phyloP scores from a whole-genome alignment of 1,140 invertebrate genomes.

The Drosophila elegans region DNA sequence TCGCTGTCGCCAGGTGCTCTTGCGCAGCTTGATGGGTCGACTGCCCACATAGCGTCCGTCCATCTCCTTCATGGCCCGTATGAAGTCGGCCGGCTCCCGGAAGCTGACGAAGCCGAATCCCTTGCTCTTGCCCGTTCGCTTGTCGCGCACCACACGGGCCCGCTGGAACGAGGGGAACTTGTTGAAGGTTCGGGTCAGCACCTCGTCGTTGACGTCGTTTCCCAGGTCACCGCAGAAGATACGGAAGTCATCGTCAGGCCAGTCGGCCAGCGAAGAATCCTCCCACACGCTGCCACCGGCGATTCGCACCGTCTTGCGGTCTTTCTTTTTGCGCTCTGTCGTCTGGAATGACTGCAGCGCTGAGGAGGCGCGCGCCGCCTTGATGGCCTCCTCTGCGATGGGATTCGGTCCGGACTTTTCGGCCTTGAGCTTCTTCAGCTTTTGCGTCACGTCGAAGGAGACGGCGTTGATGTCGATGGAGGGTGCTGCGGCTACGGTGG shows the following conservation, averaged over 20 bases:
- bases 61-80: constrained; percentile 99
- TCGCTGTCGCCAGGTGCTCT: constrained; percentile 98
- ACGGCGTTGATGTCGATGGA: constrained; percentile 87
- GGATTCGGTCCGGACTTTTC: constrained; percentile 88
- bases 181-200: constrained; percentile 95
- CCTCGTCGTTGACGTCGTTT: constrained; percentile 99
- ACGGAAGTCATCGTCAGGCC: constrained; percentile 98
- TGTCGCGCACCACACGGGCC: constrained; percentile 98
- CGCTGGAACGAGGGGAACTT: constrained; percentile 97
- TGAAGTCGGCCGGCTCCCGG: constrained; percentile 98
- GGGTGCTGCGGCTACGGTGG: constrained; percentile 84
- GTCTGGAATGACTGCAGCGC: constrained; percentile 86
- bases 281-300: constrained; percentile 98
- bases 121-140: constrained; percentile 98
- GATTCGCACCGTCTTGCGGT: constrained; percentile 89
- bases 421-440: constrained; percentile 88
- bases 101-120: constrained; percentile 99
- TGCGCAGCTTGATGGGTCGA: constrained; percentile 98
- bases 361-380: constrained; percentile 87
- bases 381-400: constrained; percentile 88
- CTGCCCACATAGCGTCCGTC: constrained; percentile 98
- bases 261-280: constrained; percentile 95
- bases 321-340: constrained; percentile 88
- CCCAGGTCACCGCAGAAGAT: constrained; percentile 99
- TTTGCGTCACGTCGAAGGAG: constrained; percentile 88